phyloP scores from a whole-genome alignment of 2,888 invertebrate species.

The Blomia tropicalis region DNA sequence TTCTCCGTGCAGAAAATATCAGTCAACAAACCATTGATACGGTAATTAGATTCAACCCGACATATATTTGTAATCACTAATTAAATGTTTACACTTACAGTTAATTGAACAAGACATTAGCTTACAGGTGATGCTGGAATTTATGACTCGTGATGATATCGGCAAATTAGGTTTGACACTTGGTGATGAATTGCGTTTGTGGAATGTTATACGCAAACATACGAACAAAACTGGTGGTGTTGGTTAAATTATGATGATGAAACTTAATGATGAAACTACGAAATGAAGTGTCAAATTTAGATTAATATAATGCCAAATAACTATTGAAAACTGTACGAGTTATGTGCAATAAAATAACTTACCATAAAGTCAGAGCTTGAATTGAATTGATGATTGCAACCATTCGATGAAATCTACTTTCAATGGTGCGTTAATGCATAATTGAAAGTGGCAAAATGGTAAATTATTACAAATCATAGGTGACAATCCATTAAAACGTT shows the following conservation, averaged over 20 bases:
- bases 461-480: no score
- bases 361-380: no score
- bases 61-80: not conserved
- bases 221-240: not conserved
- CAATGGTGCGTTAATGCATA: no score
- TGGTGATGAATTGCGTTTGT: constrained; percentile 64
- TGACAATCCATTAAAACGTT: no score
- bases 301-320: no score
- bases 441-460: no score
- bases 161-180: constrained; percentile 59
- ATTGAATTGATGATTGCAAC: no score
- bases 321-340: no score
- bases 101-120: constrained; percentile 58
- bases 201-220: constrained; percentile 56
- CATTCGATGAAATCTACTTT: no score
- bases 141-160: constrained; percentile 66
- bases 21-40: not conserved
- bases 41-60: not conserved
- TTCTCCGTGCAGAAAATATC: not conserved
- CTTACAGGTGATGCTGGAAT: constrained; percentile 57
- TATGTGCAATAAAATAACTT: no score
- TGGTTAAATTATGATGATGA: not conserved
- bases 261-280: not conserved
- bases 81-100: constrained; percentile 32
- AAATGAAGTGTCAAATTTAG: not conserved